A percentile compares a stretch with the other conserved stretches of the same genome.
phyloP scores from a whole-genome alignment of 1,140 invertebrate genomes.

The Drosophila lini region DNA sequence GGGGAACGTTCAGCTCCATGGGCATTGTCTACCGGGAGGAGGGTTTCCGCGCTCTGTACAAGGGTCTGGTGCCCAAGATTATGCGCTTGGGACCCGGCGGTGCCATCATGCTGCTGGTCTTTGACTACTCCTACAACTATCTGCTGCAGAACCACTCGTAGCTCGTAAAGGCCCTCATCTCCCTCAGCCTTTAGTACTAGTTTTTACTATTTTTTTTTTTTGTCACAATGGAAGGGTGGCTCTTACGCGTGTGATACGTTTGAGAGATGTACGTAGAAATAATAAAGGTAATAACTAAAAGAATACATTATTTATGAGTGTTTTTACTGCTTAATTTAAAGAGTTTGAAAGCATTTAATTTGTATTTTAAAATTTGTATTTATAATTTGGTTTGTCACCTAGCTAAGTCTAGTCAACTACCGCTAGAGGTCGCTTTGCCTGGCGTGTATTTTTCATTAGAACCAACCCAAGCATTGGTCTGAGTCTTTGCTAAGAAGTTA shows the following conservation, averaged over 20 bases:
- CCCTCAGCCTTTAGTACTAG: slow-evolving; percentile 5
- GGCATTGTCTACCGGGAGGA: slow-evolving; percentile 92
- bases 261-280: background rate
- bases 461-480: no score
- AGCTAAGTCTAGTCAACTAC: background rate
- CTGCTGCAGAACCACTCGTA: slow-evolving; percentile 85
- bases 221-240: background rate
- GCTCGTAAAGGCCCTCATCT: background rate
- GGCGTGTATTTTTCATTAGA: no score
- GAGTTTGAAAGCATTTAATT: background rate
- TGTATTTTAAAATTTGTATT: background rate
- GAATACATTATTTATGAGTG: no score
- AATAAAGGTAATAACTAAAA: background rate
- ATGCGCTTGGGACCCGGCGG: slow-evolving; percentile 95
- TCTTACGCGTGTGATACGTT: background rate
- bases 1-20: slow-evolving; percentile 90
- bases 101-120: slow-evolving; percentile 95
- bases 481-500: background rate
- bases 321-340: background rate
- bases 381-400: background rate
- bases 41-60: slow-evolving; percentile 95
- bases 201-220: slow-evolving; percentile 18
- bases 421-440: background rate
- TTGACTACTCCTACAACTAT: slow-evolving; percentile 91
- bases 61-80: slow-evolving; percentile 95